Evolutionary conservation across 92 coral and sea anemone genomes (phyloP), one percentile per base, ranked within the genome.

Genomic region (Palythoa heliodiscus): DNA sequence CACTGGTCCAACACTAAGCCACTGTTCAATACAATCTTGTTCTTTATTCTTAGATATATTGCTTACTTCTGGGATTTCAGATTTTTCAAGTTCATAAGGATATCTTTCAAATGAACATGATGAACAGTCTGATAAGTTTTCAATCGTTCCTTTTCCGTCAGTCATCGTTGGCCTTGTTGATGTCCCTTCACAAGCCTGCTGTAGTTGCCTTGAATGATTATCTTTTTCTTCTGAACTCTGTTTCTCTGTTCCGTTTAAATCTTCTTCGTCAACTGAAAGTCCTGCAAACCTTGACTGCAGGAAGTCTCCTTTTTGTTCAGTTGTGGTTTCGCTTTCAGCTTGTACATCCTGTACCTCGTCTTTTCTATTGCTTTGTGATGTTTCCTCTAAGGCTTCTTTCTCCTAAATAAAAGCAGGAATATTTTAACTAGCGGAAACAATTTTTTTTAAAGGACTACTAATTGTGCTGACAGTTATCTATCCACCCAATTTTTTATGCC

Each of bases 201-300:
- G 58, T 43, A 48, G 22, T 43, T 67, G 39, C 72, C 39, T 73
- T 64, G 71, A 10, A 22, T 12, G n/a, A 3, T 11, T n/a, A 35
- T 53, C 79, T 38, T 70, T 15, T 71, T 70, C 77, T 71, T 70
- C 77, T 38, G 54, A 43, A 25, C 16, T 52, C 6, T 68, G 57
- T 13, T n/a, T 50, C 35, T 64, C 61, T 53, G 29, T 74, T 43
- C 17, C 73, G 37, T n/a, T 79, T 7, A 23, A 53, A 70, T 29
- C 48, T 54, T 70, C 80, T 2, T 54, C 71, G 14, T 85, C 89
- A 35, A 83, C 78, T 60, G 86, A 83, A 39, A 90, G 90, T 54
- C 80, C 89, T 24, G 90, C 87, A 83, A 92, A 92, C 77, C 91
- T 83, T 14, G 92, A 90, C 47, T 53, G 82, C 24, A 74, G 85